These are phyloP conservation scores for Elymnias hypermnestra DNA, from an alignment of 1,140 invertebrate species.

Conservation along the genomic window DNA sequence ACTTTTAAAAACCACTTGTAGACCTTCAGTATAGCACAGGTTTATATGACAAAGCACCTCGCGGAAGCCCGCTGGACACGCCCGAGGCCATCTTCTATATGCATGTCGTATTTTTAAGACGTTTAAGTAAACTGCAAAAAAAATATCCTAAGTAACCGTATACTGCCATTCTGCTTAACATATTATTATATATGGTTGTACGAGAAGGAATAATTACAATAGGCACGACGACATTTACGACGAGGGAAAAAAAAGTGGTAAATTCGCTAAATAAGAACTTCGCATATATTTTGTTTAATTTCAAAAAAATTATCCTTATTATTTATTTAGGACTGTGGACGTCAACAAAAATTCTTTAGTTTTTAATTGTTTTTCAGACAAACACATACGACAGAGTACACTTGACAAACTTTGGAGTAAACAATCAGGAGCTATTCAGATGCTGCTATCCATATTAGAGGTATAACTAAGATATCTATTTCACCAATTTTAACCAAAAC, in stretches of 20 bases:
- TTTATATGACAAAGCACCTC: slow-evolving; percentile 21
- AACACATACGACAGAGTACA: slow-evolving; percentile 76
- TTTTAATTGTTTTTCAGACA: slow-evolving; percentile 67
- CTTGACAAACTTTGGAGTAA: slow-evolving; percentile 77
- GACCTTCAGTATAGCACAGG: slow-evolving; percentile 17
- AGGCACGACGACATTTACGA: too few species aligned
- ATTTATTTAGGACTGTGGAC: too few species aligned
- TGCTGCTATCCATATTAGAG: slow-evolving; percentile 76
- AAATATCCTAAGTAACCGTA: background rate
- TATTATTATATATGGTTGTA: too few species aligned
- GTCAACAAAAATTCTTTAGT: background rate
- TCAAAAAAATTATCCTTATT: too few species aligned
- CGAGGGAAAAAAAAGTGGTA: too few species aligned
- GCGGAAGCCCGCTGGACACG: slow-evolving; percentile 17
- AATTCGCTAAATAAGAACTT: too few species aligned
- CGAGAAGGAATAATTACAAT: too few species aligned
- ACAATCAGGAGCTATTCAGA: slow-evolving; percentile 75
- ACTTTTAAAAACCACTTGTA: slow-evolving; percentile 26
- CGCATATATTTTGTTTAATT: too few species aligned
- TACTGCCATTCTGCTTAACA: too few species aligned
- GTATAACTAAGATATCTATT: too few species aligned
- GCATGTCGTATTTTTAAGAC: background rate
- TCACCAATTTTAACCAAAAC: too few species aligned
- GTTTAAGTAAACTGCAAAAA: background rate
- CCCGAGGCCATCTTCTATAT: slow-evolving; percentile 9